Evolutionary conservation across 2,888 invertebrate genomes (phyloP), one percentile per base, ranked within the genome.

Genomic region (Lithophane ornitopus): DNA sequence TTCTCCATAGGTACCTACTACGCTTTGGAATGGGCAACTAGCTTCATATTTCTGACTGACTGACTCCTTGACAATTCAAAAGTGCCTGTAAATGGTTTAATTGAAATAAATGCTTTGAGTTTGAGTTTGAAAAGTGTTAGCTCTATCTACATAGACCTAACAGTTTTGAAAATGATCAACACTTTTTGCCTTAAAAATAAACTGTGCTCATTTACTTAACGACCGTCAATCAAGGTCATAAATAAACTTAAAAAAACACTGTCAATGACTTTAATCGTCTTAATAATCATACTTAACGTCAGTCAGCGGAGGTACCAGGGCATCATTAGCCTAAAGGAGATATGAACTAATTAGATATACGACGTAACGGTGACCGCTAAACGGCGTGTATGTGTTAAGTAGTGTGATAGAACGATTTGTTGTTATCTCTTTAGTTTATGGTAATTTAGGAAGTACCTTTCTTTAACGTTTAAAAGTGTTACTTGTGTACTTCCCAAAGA

Each of bases 281-380:
- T 73, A 73, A 26, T 85, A 70, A 62, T 44, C 58, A 77, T 81
- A 82, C 76, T 85, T 82, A 82, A 76, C 85, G 82, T 85, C 82
- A 85, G 70, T 46, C 39, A 6, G 34, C 41, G 70, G 58, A 62
- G 67, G 79, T 74, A 77, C 71, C 71, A 84, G 62, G 73, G 63
- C 65, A 16, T 28, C 74, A 86, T 85, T 85, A 84, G 75, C 87
- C 78, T 84, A 78, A 28, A 67, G 49, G 74, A 86, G 75, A 84
- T 81, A 75, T 59, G 67, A 65, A 74, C 85, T 85, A 86, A 85
- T 86, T 84, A 84, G 73, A 58, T 76, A 78, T 76, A 69, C 78
- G 67, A 65, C 59, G 70, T 78, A 80, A 81, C 81, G 69, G 80
- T 46, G 22, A 49, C 46, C 68, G 71, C 83, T 74, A 79, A 70